These are phyloP conservation scores for Pachymerium ferrugineum DNA, from an alignment of 2,888 invertebrate genomes.

Conservation along the genomic window DNA sequence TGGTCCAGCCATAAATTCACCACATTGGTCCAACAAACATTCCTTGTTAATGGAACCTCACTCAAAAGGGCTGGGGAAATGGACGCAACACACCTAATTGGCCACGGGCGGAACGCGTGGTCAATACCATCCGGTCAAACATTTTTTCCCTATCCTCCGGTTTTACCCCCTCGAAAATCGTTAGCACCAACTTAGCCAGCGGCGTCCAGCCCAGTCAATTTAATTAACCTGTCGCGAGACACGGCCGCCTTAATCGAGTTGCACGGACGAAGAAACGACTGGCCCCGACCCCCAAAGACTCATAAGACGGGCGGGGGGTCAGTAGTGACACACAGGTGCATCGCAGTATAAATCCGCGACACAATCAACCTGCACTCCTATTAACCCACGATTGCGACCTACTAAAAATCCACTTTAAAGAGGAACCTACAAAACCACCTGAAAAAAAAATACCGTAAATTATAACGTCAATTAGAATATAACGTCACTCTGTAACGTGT, in stretches of 20 bases:
- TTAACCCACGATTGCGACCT: background rate
- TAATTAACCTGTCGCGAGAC: background rate
- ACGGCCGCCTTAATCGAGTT: background rate
- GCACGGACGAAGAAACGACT: background rate
- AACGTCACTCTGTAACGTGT: too few species aligned
- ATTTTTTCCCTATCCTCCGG: background rate
- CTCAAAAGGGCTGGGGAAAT: too few species aligned
- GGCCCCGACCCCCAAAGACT: background rate
- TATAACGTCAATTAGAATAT: too few species aligned
- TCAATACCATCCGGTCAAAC: background rate
- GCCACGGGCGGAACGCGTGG: background rate
- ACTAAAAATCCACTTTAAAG: too few species aligned
- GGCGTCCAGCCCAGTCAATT: conserved; percentile 3
- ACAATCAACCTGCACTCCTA: conserved; percentile 6
- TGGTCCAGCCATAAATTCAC: too few species aligned
- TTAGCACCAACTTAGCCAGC: background rate
- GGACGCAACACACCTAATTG: conserved; percentile 2
- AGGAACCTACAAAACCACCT: too few species aligned
- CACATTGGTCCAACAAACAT: too few species aligned
- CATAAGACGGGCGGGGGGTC: conserved; percentile 16
- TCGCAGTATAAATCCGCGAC: background rate
- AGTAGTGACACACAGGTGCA: background rate
- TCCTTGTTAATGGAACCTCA: too few species aligned
- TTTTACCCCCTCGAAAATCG: background rate
- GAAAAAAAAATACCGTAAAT: too few species aligned